Conservation (phyloP, 2,888 invertebrate species). For the Phortica okadai region DNA sequence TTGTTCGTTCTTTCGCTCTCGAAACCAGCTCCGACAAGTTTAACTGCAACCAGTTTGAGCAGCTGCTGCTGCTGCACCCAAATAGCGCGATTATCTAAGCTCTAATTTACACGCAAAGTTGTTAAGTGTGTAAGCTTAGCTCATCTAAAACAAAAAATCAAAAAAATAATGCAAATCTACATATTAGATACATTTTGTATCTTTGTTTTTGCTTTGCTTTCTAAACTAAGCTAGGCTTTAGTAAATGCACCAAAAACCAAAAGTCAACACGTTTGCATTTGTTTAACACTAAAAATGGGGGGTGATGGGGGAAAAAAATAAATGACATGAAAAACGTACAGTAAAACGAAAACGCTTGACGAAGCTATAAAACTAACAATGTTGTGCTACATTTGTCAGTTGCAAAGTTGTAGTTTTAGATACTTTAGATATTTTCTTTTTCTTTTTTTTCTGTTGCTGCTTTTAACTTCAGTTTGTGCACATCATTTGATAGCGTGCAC, state of each 20-base stretch:
- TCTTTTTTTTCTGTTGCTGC: not conserved
- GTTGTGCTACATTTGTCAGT: constrained; percentile 29
- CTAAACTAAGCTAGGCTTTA: too few species aligned
- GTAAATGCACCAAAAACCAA: too few species aligned
- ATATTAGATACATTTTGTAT: constrained; percentile 17
- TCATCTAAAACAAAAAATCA: not conserved
- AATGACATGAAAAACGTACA: not conserved
- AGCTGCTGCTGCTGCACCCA: not conserved
- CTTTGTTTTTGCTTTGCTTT: not conserved
- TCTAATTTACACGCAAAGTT: constrained; percentile 26
- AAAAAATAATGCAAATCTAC: constrained; percentile 2
- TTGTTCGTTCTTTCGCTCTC: not conserved
- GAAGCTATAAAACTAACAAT: not conserved
- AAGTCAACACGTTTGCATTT: not conserved
- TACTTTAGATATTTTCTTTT: not conserved
- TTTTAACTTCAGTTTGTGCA: not conserved
- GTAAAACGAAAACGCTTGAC: not conserved
- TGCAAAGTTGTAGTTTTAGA: not conserved
- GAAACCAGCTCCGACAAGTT: constrained; percentile 8
- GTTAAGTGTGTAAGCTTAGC: constrained; percentile 6
- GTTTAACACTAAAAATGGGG: not conserved
- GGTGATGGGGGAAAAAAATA: not conserved
- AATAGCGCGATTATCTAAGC: constrained; percentile 13
- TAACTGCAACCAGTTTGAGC: not conserved
- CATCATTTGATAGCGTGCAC: not conserved